Conservation (phyloP, 2,113 vertebrate genomes). For the Rhombomys opimus region DNA sequence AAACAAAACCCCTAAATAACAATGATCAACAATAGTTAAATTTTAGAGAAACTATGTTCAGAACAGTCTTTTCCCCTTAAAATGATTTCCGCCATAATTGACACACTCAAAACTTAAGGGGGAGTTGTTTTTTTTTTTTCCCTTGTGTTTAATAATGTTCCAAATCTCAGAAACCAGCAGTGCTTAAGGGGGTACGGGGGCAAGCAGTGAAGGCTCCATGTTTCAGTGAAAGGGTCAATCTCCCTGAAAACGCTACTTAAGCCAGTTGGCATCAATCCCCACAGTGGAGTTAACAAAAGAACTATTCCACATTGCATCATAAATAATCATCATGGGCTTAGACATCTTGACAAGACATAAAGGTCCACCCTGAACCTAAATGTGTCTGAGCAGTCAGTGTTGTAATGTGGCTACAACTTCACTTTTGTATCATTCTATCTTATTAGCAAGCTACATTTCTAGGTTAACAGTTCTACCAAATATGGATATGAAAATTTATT, state of each 20-base stretch:
- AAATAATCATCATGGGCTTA: conserved; percentile 67
- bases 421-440: conserved; percentile 80
- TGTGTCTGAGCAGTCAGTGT: conserved; percentile 77
- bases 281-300: conserved; percentile 74
- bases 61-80: conserved; percentile 76
- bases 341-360: conserved; percentile 63
- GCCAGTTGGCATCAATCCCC: conserved; percentile 74
- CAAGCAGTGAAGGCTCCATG: conserved; percentile 77
- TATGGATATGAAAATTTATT: conserved; percentile 83
- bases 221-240: conserved; percentile 61
- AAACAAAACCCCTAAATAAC: conserved; percentile 73
- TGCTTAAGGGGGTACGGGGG: neutral
- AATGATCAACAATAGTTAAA: conserved; percentile 84
- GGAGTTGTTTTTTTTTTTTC: conserved; percentile 62
- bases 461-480: conserved; percentile 84
- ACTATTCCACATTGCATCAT: conserved; percentile 68
- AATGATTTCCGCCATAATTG: conserved; percentile 51
- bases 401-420: conserved; percentile 82
- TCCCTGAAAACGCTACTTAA: conserved; percentile 74
- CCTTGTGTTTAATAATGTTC: conserved; percentile 59
- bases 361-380: conserved; percentile 77
- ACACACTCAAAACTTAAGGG: conserved; percentile 74
- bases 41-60: conserved; percentile 83
- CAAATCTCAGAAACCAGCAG: conserved; percentile 70
- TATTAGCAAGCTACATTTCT: conserved; percentile 83